Conservation (phyloP, 2,113 vertebrate genomes). For the Thunnus thynnus region DNA sequence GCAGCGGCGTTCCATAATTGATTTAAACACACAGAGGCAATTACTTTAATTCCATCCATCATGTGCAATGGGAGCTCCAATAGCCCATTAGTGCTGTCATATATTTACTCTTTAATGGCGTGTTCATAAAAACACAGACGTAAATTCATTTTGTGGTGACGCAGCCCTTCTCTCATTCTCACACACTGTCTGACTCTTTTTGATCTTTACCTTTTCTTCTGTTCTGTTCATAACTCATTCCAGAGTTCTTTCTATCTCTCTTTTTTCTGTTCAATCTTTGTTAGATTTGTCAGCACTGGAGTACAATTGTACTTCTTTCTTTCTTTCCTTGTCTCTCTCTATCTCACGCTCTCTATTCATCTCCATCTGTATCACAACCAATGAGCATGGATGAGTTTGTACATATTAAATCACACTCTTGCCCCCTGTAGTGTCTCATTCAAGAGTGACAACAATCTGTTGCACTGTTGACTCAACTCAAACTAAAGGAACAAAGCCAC, state of each 20-base stretch:
- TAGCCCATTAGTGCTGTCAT: conserved; percentile 73
- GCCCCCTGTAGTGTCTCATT: conserved; percentile 17
- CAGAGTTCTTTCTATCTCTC: background rate
- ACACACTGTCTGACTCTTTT: conserved; percentile 13
- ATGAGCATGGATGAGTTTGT: conserved; percentile 28
- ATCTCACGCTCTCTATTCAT: conserved; percentile 11
- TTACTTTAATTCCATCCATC: conserved; percentile 82
- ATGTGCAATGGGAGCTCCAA: conserved; percentile 67
- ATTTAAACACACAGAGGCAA: conserved; percentile 78
- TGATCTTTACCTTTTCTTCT: conserved; percentile 1
- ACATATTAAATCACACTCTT: conserved; percentile 29
- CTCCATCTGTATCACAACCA: conserved; percentile 33
- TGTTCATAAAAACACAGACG: conserved; percentile 68
- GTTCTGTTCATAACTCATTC: conserved; percentile 4
- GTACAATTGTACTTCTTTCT: conserved; percentile 3
- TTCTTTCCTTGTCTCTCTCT: background rate
- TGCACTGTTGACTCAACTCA: background rate
- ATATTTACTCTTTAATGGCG: conserved; percentile 78
- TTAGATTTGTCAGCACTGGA: conserved; percentile 4
- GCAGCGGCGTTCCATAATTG: conserved; percentile 65
- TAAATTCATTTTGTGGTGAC: conserved; percentile 47
- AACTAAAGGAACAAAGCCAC: conserved; percentile 18
- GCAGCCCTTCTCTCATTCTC: conserved; percentile 27
- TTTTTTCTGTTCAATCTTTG: background rate
- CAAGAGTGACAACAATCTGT: conserved; percentile 15